phyloP scores from a whole-genome alignment of 2,797 vertebrate species.

The Agapornis canus region DNA sequence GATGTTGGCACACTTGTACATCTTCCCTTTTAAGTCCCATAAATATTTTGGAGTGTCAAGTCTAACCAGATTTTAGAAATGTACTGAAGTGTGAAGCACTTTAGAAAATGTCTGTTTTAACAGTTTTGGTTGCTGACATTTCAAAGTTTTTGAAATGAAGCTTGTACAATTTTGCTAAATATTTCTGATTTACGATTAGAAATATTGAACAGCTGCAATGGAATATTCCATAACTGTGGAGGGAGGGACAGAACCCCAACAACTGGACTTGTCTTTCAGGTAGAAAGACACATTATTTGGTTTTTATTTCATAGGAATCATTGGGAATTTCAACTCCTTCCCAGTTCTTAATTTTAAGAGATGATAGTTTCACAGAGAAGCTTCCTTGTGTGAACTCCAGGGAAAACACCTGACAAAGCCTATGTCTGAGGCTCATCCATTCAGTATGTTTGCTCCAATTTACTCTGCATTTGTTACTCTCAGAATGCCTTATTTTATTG shows the following conservation, averaged over 20 bases:
- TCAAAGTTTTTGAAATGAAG: not conserved
- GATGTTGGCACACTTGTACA: not conserved
- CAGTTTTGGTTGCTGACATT: not conserved
- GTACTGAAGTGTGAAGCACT: not conserved
- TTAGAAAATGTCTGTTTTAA: not conserved
- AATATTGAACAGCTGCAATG: not conserved
- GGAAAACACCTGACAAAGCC: fast-evolving
- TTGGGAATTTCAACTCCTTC: not conserved
- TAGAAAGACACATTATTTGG: not conserved
- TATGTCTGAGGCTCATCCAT: not conserved
- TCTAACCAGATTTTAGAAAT: not conserved
- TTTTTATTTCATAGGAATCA: not conserved
- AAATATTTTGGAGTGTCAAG: constrained; percentile 17
- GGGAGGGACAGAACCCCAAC: fast-evolving
- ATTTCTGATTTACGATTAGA: not conserved
- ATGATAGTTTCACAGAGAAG: not conserved
- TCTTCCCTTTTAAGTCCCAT: not conserved
- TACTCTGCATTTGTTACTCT: not conserved
- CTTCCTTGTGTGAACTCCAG: not conserved
- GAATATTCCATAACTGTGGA: not conserved
- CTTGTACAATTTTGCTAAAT: not conserved
- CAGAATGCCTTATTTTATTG: not conserved
- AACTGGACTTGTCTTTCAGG: not conserved
- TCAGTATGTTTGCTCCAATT: not conserved
- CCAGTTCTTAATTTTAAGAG: not conserved